Evolutionary conservation across 2,888 invertebrate species (phyloP).

Genomic region (Acrobasis consociella): DNA sequence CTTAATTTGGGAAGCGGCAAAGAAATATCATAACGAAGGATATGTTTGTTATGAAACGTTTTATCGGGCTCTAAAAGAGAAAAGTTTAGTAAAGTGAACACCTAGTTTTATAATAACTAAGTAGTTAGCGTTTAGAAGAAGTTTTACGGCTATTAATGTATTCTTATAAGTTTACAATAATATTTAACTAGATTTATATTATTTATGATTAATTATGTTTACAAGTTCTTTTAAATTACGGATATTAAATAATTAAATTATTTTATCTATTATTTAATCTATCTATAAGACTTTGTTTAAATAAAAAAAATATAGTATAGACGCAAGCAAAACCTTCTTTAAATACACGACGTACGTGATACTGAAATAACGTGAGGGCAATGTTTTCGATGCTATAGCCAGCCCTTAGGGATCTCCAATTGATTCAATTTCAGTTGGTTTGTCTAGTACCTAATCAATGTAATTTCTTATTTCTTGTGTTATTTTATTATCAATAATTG

Average conservation of each 20-base stretch:
- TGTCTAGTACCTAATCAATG: too few species aligned
- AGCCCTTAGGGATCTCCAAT: too few species aligned
- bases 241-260: too few species aligned
- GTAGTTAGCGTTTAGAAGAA: not conserved
- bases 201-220: not conserved
- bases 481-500: not conserved
- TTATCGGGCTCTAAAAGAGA: constrained; percentile 30
- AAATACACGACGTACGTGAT: too few species aligned
- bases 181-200: not conserved
- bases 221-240: too few species aligned
- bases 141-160: not conserved
- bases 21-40: constrained; percentile 61
- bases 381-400: too few species aligned
- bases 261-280: too few species aligned
- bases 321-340: too few species aligned
- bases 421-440: too few species aligned
- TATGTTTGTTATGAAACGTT: constrained; percentile 76
- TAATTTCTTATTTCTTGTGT: not conserved
- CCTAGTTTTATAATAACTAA: not conserved
- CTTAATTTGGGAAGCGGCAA: constrained; percentile 63
- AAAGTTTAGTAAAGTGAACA: not conserved
- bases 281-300: too few species aligned
- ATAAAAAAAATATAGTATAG: too few species aligned
- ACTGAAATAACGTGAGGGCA: too few species aligned
- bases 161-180: not conserved